Evolutionary conservation across 2,888 invertebrate species (phyloP).

Genomic region (Orthosia cruda): DNA sequence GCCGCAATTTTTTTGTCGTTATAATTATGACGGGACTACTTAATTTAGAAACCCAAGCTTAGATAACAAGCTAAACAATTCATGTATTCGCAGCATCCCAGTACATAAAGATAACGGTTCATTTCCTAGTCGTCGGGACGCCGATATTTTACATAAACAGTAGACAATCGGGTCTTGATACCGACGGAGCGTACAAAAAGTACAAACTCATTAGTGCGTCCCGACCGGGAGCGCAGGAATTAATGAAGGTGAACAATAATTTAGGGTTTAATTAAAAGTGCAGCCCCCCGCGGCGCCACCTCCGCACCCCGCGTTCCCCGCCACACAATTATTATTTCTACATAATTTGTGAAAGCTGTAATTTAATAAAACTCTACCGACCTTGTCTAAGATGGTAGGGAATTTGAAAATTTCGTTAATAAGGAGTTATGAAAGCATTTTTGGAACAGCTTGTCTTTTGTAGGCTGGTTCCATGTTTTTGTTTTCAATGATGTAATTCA

Average conservation of each 20-base stretch:
- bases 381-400: slow-evolving; percentile 67
- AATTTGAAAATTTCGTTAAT: slow-evolving; percentile 70
- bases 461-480: slow-evolving; percentile 15
- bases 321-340: slow-evolving; percentile 87
- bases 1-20: no score
- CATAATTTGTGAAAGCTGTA: slow-evolving; percentile 90
- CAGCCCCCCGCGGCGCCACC: slow-evolving; percentile 86
- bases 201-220: slow-evolving; percentile 89
- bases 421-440: slow-evolving; percentile 53
- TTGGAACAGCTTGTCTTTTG: slow-evolving; percentile 23
- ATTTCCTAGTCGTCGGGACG: slow-evolving; percentile 51
- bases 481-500: not conserved
- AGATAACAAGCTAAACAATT: not conserved
- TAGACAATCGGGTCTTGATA: slow-evolving; percentile 70
- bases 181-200: slow-evolving; percentile 85
- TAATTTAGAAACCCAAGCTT: no score
- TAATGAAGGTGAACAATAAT: slow-evolving; percentile 92
- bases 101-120: slow-evolving; percentile 18
- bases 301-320: slow-evolving; percentile 76
- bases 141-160: slow-evolving; percentile 54
- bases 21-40: not conserved
- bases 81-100: slow-evolving; percentile 6
- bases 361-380: slow-evolving; percentile 87
- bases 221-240: slow-evolving; percentile 89
- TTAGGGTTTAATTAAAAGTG: slow-evolving; percentile 92